Evolutionary conservation across 2,113 vertebrate species (phyloP), one percentile per base, ranked within the genome.

Genomic region (Lipotes vexillifer): DNA sequence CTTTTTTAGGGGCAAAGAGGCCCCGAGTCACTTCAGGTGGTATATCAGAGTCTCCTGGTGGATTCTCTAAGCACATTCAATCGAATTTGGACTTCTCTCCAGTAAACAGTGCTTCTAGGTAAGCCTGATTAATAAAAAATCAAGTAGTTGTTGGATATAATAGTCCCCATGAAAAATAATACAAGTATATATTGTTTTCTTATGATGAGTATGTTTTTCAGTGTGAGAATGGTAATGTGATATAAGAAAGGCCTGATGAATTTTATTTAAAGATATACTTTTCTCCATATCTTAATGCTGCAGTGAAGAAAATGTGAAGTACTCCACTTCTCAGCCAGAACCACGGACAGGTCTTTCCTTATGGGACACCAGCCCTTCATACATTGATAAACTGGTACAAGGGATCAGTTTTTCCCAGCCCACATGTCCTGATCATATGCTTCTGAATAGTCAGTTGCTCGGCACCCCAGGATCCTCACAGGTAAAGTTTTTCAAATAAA

Each of bases 361-460:
- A 0, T 99, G 99, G 99, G 99, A 99, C 49, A 97, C 98, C 61
- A 98, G 98, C 59, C 89, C 98, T 1, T 97, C 98, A 5, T 96
- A 98, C 36, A 98, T 99, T 96, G 98, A 99, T 93, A 98, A 98
- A 3, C 98, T 99, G 5, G 99, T 99, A 59, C 99, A 98, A 96
- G 99, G 99, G 21, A 99, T 99, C 98, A 99, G 99, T 98, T 99
- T 99, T 98, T 99, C 99, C 0, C 99, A 99, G 97, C 99, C 99
- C 0, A 97, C 99, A 69, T 99, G 99, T 96, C 99, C 99, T 2
- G 99, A 99, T 84, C 99, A 99, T 98, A 99, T 99, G 99, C 97
- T 99, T 90, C 97, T 99, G 72, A 99, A 99, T 46, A 99, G 99
- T 97, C 99, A 99, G 57, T 98, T 99, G 44, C 97, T 99, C 8